These are phyloP conservation scores for Tetramorium alpestre DNA, from an alignment of 1,140 invertebrate species.

Conservation along the genomic window DNA sequence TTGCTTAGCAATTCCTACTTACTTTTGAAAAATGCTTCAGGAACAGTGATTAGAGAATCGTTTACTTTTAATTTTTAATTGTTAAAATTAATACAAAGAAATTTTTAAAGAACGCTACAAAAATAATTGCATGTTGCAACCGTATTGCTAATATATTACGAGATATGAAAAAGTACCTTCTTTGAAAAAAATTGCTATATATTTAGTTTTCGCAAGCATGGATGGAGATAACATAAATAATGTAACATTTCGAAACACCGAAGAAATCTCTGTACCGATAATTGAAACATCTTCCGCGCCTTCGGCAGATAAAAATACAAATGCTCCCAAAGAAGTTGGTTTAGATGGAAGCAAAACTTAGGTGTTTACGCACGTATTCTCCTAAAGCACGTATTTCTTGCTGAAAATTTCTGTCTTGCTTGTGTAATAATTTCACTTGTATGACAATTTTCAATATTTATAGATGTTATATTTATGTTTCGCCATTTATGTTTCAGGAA, in stretches of 20 bases:
- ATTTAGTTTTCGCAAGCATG: not conserved
- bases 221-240: not conserved
- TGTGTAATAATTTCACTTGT: not conserved
- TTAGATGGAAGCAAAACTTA: constrained; percentile 35
- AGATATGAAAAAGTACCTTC: not conserved
- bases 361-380: not conserved
- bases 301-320: constrained; percentile 22
- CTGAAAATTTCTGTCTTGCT: not conserved
- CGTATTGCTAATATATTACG: not conserved
- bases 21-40: not conserved
- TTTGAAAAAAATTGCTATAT: not conserved
- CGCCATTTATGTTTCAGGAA: constrained; percentile 50
- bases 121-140: not conserved
- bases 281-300: not conserved
- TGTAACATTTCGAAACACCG: constrained; percentile 12
- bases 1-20: constrained; percentile 29
- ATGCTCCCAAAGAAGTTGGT: not conserved
- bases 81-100: not conserved
- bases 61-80: not conserved
- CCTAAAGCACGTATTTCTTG: not conserved
- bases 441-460: not conserved
- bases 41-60: not conserved
- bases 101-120: not conserved
- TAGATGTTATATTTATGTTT: not conserved
- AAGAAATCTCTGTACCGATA: constrained; percentile 41